phyloP scores from a whole-genome alignment of 1,140 invertebrate genomes.

The Drosophila malerkotliana region DNA sequence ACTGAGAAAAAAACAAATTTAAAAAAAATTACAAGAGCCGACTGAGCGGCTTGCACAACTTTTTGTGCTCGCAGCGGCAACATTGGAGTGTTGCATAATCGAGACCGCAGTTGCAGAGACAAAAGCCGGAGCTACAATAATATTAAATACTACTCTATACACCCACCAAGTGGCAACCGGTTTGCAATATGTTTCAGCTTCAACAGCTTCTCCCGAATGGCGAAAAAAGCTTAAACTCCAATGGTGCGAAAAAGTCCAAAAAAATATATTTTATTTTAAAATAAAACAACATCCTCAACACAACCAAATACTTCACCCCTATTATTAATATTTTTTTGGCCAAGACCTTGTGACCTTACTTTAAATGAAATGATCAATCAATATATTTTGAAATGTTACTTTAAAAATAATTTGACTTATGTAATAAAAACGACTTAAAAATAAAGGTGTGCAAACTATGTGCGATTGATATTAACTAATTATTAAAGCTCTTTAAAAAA shows the following conservation, averaged over 20 bases:
- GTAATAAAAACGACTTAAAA: neutral
- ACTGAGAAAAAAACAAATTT: constrained; percentile 21
- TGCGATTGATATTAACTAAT: too few relatives aligned
- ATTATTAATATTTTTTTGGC: neutral
- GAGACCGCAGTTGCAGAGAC: constrained; percentile 33
- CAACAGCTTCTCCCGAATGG: constrained; percentile 25
- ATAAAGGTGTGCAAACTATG: too few relatives aligned
- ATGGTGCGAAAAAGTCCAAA: neutral
- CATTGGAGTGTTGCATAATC: constrained; percentile 76
- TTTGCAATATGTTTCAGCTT: constrained; percentile 40
- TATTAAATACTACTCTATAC: constrained; percentile 59
- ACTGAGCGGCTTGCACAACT: constrained; percentile 59
- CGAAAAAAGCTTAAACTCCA: constrained; percentile 3
- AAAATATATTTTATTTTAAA: neutral
- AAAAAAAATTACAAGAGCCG: constrained; percentile 36
- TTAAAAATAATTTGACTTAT: neutral
- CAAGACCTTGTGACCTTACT: neutral
- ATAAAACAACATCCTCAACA: neutral
- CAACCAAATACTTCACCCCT: neutral
- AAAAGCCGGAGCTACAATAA: constrained; percentile 45
- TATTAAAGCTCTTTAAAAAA: too few relatives aligned
- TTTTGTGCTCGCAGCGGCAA: constrained; percentile 62
- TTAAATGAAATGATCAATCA: neutral
- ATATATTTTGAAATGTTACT: neutral
- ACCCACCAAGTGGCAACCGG: constrained; percentile 71